Evolutionary conservation across 2,888 invertebrate genomes (phyloP).

Genomic region (Galeruca laticollis): DNA sequence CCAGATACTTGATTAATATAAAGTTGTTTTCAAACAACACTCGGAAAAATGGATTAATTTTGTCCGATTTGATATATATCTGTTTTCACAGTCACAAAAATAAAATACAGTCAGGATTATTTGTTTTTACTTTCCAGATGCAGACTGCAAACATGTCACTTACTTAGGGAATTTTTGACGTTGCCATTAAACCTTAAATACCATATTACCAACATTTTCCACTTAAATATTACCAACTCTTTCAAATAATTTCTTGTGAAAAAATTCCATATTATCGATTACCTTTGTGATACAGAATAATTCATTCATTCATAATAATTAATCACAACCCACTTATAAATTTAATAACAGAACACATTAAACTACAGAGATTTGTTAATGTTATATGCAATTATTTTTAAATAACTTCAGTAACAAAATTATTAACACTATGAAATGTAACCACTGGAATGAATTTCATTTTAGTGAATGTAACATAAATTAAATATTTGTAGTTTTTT

Average conservation of each 20-base stretch:
- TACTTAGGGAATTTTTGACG: neutral
- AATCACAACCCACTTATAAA: no score
- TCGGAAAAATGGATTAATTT: neutral
- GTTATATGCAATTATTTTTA: neutral
- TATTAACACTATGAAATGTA: no score
- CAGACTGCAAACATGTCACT: neutral
- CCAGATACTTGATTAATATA: neutral
- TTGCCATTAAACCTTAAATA: neutral
- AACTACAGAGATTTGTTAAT: neutral
- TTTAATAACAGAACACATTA: no score
- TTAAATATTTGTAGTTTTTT: no score
- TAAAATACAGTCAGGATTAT: conserved; percentile 7
- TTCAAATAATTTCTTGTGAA: neutral
- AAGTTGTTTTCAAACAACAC: neutral
- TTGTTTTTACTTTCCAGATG: conserved; percentile 10
- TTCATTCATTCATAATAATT: no score
- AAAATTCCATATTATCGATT: no score
- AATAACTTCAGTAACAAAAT: neutral
- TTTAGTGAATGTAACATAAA: no score
- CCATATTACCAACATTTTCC: neutral
- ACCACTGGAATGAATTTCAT: no score
- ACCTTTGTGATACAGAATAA: no score
- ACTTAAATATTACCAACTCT: neutral
- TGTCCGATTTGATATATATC: neutral
- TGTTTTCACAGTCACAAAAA: conserved; percentile 7